Evolutionary conservation across 2,888 invertebrate genomes (phyloP).

Genomic region (Neelides folsomi): DNA sequence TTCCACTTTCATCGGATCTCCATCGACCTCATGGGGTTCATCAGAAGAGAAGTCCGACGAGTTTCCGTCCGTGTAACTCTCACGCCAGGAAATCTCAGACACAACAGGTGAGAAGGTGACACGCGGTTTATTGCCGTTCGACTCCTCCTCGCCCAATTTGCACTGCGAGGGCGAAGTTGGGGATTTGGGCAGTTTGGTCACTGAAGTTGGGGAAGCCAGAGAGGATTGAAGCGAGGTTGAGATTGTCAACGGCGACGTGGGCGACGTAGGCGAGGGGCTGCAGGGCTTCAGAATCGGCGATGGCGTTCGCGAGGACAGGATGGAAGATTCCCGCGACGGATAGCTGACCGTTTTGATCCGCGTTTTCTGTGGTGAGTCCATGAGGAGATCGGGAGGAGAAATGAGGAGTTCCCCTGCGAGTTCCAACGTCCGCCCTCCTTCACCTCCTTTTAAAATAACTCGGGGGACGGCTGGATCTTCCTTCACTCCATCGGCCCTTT

Average conservation of each 20-base stretch:
- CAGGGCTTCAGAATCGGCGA: slow-evolving; percentile 18
- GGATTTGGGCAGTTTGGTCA: not conserved
- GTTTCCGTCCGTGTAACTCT: slow-evolving; percentile 31
- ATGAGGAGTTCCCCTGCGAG: no score
- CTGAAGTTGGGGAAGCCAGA: not conserved
- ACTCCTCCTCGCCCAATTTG: slow-evolving; percentile 3
- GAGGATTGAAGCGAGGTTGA: no score
- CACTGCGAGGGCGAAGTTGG: not conserved
- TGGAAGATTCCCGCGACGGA: slow-evolving; percentile 28
- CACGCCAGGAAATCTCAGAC: slow-evolving; percentile 24
- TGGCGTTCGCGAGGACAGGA: slow-evolving; percentile 30
- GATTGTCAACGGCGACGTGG: no score
- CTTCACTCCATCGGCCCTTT: no score
- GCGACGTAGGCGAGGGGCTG: not conserved
- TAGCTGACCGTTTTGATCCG: slow-evolving; percentile 26
- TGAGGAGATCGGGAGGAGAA: no score
- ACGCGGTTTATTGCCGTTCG: not conserved
- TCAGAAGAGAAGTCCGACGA: slow-evolving; percentile 24
- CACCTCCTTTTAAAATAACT: no score
- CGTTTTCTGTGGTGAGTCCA: no score
- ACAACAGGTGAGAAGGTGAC: slow-evolving; percentile 28
- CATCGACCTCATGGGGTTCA: not conserved
- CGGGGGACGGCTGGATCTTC: no score
- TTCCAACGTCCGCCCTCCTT: no score
- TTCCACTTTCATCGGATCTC: not conserved